These are phyloP conservation scores for Chrysolina americana DNA, from an alignment of 2,888 invertebrate genomes.

Conservation along the genomic window DNA sequence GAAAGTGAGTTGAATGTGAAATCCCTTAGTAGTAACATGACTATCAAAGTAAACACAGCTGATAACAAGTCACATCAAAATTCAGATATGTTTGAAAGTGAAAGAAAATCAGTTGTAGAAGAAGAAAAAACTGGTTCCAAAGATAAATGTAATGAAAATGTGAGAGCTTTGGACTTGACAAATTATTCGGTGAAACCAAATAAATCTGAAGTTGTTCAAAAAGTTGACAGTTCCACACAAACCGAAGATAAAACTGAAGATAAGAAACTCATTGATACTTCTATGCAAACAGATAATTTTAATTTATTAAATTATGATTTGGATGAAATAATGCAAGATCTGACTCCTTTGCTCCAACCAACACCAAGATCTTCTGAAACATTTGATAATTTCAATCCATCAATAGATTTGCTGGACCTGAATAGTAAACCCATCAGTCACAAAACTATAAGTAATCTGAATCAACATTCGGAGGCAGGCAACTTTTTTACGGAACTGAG, in stretches of 20 bases:
- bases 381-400: background rate
- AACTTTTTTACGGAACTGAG: slow-evolving; percentile 59
- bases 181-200: slow-evolving; percentile 26
- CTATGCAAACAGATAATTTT: slow-evolving; percentile 33
- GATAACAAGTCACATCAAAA: slow-evolving; percentile 24
- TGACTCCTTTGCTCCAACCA: background rate
- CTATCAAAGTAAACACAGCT: slow-evolving; percentile 31
- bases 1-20: slow-evolving; percentile 23
- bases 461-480: slow-evolving; percentile 25
- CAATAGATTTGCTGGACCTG: background rate
- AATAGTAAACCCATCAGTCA: background rate
- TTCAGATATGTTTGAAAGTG: slow-evolving; percentile 8
- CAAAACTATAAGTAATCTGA: background rate
- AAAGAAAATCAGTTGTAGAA: background rate
- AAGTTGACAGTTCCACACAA: slow-evolving; percentile 11
- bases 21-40: slow-evolving; percentile 32
- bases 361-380: background rate
- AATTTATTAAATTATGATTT: slow-evolving; percentile 1
- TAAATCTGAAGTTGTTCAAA: background rate
- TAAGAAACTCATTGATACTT: slow-evolving; percentile 14
- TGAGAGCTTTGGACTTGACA: slow-evolving; percentile 27
- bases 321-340: background rate
- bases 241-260: slow-evolving; percentile 25
- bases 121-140: background rate
- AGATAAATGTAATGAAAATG: background rate